These are phyloP conservation scores for Caenorhabditis brenneri DNA, from an alignment of 1,140 invertebrate species.

Conservation along the genomic window DNA sequence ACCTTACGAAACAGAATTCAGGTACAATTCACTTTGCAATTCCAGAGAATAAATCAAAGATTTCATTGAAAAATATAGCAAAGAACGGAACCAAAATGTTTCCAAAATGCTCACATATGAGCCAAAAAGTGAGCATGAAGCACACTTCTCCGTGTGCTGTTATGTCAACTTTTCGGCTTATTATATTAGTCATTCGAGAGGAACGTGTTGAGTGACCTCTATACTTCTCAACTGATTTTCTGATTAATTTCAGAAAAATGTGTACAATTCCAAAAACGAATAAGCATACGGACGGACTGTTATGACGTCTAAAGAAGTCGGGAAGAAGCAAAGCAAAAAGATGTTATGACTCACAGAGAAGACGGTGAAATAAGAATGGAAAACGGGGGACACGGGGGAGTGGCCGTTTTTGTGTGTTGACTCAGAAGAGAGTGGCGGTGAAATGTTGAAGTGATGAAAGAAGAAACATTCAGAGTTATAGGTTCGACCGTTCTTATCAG, in stretches of 20 bases:
- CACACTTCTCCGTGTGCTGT: not conserved
- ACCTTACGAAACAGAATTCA: too few relatives aligned
- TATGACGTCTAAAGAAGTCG: not conserved
- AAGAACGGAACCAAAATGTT: too few relatives aligned
- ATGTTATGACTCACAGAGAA: not conserved
- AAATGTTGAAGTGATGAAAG: constrained; percentile 15
- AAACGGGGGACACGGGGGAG: not conserved
- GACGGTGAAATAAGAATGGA: not conserved
- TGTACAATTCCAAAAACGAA: not conserved
- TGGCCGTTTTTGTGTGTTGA: constrained; percentile 26
- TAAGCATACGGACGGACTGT: not conserved
- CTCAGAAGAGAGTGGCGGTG: constrained; percentile 24
- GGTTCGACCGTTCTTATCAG: constrained; percentile 23
- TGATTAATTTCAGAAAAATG: not conserved
- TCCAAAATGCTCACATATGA: not conserved
- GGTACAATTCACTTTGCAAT: too few relatives aligned
- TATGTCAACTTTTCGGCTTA: constrained; percentile 31
- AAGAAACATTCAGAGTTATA: not conserved
- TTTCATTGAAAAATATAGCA: too few relatives aligned
- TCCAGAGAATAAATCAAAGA: too few relatives aligned
- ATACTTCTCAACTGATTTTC: not conserved
- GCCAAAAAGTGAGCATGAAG: constrained; percentile 18
- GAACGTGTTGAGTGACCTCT: not conserved
- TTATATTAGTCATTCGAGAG: constrained; percentile 8
- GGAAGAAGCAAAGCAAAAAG: not conserved